Base-by-base conservation (phyloP, 1,140 invertebrate species). In the Drosophila santomea region DNA sequence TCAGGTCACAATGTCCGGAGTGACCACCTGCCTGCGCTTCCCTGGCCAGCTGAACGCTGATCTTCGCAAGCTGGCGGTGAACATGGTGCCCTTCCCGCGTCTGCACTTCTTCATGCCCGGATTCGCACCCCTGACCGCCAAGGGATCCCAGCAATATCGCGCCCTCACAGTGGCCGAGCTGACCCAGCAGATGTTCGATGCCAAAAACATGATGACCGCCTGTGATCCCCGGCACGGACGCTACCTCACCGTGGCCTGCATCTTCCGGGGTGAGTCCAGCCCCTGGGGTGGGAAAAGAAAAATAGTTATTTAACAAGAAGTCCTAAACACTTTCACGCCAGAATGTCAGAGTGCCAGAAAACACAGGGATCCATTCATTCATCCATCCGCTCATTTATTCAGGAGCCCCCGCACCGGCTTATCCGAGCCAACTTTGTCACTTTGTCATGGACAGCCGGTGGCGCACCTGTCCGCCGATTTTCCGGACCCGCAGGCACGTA, bases 101-200 rank as follows among this genome's bases (percentile, higher is more conserved):
- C 95, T 99, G 28, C 98, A 99, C 93, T 99, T 99, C 95, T 99
- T 98, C 93, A 98, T 98, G 95, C 98, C 98, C 38, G 98, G 98
- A 12, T 99, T 99, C 92, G 98, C 98, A 8, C 98, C 98, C 11
- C 94, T 99, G 1, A 98, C 98, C 14, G 97, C 97, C 44, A 95
- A 97, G 75, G 96, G 97, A 12, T 95, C 95, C 74, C 96, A 97
- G 84, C 96, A 97, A 64, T 98, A 98, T 93, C 93, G 96, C 64
- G 96, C 97, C 0, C 93, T 97, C 2, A 96, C 97, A 8, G 98
- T 99, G 2, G 96, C 97, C 23, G 97, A 98, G 92, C 93, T 98
- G 20, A 97, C 97, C 4, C 95, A 97, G 88, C 97, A 98, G 92
- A 97, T 98, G 97, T 97, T 98, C 93, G 96, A 97, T 76, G 95